Percentiles rank a stretch among this genome's conserved stretches.
Evolutionary conservation across 2,113 vertebrate species (phyloP).

Genomic region (Phaethon lepturus): DNA sequence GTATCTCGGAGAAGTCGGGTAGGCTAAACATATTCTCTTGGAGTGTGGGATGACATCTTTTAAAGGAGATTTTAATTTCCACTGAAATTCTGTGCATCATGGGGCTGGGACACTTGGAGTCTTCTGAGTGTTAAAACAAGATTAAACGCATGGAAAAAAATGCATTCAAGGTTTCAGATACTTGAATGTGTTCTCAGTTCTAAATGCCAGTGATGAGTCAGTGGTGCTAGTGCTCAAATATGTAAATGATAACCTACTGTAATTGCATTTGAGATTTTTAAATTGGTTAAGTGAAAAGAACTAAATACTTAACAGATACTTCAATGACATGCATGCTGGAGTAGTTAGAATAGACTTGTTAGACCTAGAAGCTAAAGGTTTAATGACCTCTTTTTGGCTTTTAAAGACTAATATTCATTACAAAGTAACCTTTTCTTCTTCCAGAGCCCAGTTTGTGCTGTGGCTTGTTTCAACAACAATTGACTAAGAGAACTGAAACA

Average conservation of each 20-base stretch:
- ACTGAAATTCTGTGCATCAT: neutral
- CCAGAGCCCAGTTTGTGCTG: neutral
- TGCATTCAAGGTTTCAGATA: neutral
- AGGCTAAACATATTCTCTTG: conserved; percentile 53
- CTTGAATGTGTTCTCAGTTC: neutral
- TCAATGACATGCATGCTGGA: neutral
- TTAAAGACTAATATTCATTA: neutral
- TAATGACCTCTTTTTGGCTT: neutral
- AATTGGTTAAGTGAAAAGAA: neutral
- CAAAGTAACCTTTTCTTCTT: neutral
- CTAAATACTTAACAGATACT: neutral
- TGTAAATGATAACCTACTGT: neutral
- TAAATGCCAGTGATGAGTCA: neutral
- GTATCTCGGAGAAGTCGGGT: conserved; percentile 91
- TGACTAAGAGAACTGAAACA: neutral
- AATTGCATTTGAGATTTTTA: neutral
- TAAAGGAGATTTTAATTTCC: neutral
- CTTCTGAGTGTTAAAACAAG: neutral
- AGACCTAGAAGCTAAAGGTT: neutral
- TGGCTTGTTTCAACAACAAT: neutral
- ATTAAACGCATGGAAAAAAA: neutral
- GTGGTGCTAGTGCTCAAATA: neutral
- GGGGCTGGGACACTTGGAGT: neutral
- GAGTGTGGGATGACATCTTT: neutral
- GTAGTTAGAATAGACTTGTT: neutral